A percentile compares a stretch with the other conserved stretches of the same genome.
Evolutionary conservation across 2,113 vertebrate species (phyloP).

Genomic region (Damaliscus lunatus): DNA sequence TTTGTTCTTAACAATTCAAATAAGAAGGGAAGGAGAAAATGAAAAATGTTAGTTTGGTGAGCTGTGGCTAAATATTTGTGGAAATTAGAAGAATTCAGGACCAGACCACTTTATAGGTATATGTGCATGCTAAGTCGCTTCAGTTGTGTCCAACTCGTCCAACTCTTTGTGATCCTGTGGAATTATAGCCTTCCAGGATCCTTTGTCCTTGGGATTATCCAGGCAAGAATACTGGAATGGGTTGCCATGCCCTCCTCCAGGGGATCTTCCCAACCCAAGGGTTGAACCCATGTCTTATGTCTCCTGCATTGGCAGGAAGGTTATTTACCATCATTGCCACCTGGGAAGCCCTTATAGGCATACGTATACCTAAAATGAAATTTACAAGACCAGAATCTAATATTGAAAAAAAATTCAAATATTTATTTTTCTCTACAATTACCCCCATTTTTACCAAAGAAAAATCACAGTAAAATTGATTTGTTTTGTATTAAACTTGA

Average conservation of each 20-base stretch:
- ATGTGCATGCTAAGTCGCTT: fast-evolving
- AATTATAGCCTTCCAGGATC: not conserved
- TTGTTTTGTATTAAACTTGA: not conserved
- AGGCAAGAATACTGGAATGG: not conserved
- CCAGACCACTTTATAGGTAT: not conserved
- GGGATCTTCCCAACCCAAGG: not conserved
- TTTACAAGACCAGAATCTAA: not conserved
- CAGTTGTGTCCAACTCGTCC: not conserved
- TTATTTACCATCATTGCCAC: not conserved
- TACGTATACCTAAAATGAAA: not conserved
- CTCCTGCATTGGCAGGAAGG: not conserved
- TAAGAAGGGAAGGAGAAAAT: not conserved
- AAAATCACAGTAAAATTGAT: not conserved
- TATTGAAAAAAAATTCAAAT: not conserved
- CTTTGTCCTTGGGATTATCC: not conserved
- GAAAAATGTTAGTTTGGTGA: not conserved
- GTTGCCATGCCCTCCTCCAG: not conserved
- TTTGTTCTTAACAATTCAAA: too few species aligned
- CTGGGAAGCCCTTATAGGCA: not conserved
- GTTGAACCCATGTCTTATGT: not conserved
- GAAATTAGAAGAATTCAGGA: not conserved
- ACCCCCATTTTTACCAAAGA: not conserved
- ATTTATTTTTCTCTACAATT: not conserved
- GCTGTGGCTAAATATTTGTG: not conserved
- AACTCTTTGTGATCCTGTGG: not conserved